Percentiles rank a stretch among this genome's conserved stretches.
phyloP scores from a whole-genome alignment of 2,797 vertebrate species.

The Mormyrus proboscirostris region DNA sequence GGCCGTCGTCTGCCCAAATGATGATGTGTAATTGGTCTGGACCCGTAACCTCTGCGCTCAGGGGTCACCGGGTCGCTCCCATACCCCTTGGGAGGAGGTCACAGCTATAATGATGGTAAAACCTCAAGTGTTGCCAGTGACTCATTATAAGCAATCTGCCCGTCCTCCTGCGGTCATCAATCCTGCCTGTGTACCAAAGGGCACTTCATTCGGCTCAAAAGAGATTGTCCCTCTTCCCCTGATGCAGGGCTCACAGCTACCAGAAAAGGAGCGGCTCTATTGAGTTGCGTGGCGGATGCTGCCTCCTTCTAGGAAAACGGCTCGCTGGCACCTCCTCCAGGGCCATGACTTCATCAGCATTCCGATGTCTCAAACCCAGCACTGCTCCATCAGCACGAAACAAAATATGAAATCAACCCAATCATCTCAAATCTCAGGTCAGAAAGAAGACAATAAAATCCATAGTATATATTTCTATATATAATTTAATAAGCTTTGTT shows the following conservation, averaged over 20 bases:
- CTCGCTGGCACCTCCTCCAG: constrained; percentile 22
- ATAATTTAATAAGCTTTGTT: constrained; percentile 43
- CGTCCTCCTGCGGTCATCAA: neutral
- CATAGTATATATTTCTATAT: constrained; percentile 31
- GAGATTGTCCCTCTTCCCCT: neutral
- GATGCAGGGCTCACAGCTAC: neutral
- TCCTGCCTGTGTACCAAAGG: neutral
- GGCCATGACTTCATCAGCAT: constrained; percentile 39
- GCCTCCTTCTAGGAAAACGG: constrained; percentile 27
- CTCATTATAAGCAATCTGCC: constrained; percentile 15
- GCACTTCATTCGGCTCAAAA: neutral
- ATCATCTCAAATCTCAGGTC: constrained; percentile 36
- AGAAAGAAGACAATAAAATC: constrained; percentile 16
- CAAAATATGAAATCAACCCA: constrained; percentile 37
- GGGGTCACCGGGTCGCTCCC: constrained; percentile 12
- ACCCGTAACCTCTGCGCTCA: constrained; percentile 16
- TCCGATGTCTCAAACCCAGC: constrained; percentile 40
- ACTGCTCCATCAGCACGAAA: constrained; percentile 43
- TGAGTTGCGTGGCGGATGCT: neutral
- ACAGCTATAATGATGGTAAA: constrained; percentile 7
- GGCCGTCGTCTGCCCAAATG: constrained; percentile 54
- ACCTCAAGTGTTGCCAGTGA: neutral
- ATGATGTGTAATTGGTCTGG: constrained; percentile 37
- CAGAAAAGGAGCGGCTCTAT: neutral
- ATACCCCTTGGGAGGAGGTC: constrained; percentile 18